phyloP scores from a whole-genome alignment of 2,113 vertebrate genomes.

The Garra rufa region DNA sequence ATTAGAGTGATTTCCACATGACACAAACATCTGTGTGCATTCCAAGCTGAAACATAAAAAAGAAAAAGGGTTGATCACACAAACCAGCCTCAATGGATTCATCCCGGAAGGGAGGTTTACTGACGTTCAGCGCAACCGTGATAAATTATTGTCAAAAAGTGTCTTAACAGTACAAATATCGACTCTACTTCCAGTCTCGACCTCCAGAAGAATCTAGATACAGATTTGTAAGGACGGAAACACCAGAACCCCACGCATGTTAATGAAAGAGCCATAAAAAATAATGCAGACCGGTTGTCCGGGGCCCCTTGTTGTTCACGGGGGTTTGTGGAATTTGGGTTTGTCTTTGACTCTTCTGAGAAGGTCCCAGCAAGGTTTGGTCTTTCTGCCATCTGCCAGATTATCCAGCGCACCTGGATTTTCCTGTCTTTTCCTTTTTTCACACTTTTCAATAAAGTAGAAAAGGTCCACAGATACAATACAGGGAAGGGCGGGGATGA shows the following conservation, averaged over 20 bases:
- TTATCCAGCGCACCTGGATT: constrained; percentile 29
- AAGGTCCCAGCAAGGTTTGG: constrained; percentile 23
- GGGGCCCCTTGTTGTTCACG: constrained; percentile 35
- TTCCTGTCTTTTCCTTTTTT: constrained; percentile 13
- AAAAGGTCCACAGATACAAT: constrained; percentile 52
- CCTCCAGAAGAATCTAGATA: constrained; percentile 34
- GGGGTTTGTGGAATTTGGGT: constrained; percentile 27
- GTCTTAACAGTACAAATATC: constrained; percentile 52
- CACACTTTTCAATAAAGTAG: constrained; percentile 51
- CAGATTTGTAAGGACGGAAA: constrained; percentile 32
- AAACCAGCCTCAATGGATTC: constrained; percentile 25
- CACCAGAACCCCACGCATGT: constrained; percentile 34
- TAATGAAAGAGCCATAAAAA: constrained; percentile 33
- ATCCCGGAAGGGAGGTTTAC: constrained; percentile 5
- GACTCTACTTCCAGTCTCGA: constrained; percentile 36
- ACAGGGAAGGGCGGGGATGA: constrained; percentile 48
- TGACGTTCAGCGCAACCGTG: constrained; percentile 45
- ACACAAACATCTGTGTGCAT: constrained; percentile 37
- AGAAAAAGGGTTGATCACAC: constrained; percentile 26
- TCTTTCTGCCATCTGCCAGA: constrained; percentile 25
- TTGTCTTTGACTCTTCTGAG: constrained; percentile 43
- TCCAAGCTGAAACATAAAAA: constrained; percentile 44
- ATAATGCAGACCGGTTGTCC: constrained; percentile 44
- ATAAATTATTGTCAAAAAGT: constrained; percentile 47
- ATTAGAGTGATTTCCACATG: background rate